phyloP scores from a whole-genome alignment of 1,140 invertebrate species.

The Calosoma granatense region DNA sequence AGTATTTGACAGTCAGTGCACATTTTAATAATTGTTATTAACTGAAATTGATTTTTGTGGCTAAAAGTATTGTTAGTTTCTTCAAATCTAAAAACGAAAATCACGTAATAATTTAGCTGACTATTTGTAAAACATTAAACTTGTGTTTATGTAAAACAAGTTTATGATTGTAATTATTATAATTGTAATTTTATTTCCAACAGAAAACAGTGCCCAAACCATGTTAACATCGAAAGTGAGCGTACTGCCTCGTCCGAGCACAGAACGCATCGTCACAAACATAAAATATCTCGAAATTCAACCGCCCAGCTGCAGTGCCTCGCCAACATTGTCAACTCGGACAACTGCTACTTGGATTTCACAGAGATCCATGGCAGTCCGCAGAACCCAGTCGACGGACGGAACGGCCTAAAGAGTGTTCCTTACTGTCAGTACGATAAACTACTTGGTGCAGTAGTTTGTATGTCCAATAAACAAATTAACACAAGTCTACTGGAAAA shows the following conservation, averaged over 20 bases:
- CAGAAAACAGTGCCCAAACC: slow-evolving; percentile 21
- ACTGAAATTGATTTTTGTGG: too few relatives aligned
- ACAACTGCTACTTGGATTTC: slow-evolving; percentile 24
- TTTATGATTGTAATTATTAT: background rate
- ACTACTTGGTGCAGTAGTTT: slow-evolving; percentile 23
- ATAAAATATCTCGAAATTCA: slow-evolving; percentile 14
- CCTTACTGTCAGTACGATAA: slow-evolving; percentile 21
- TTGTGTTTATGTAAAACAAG: too few relatives aligned
- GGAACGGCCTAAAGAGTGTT: background rate
- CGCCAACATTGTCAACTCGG: slow-evolving; percentile 19
- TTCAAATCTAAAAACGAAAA: too few relatives aligned
- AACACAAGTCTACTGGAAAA: background rate
- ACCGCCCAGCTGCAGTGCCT: slow-evolving; percentile 17
- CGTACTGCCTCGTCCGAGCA: slow-evolving; percentile 6
- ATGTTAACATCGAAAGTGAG: slow-evolving; percentile 16
- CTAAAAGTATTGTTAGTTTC: too few relatives aligned
- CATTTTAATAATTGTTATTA: too few relatives aligned
- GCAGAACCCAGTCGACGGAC: slow-evolving; percentile 15
- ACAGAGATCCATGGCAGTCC: slow-evolving; percentile 21
- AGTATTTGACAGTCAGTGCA: too few relatives aligned
- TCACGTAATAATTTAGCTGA: too few relatives aligned
- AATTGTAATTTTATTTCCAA: slow-evolving; percentile 3
- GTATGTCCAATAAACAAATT: slow-evolving; percentile 21
- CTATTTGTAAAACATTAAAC: too few relatives aligned
- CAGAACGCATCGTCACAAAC: slow-evolving; percentile 14